phyloP scores from a whole-genome alignment of 2,888 invertebrate genomes.

The Dascillus cervinus region DNA sequence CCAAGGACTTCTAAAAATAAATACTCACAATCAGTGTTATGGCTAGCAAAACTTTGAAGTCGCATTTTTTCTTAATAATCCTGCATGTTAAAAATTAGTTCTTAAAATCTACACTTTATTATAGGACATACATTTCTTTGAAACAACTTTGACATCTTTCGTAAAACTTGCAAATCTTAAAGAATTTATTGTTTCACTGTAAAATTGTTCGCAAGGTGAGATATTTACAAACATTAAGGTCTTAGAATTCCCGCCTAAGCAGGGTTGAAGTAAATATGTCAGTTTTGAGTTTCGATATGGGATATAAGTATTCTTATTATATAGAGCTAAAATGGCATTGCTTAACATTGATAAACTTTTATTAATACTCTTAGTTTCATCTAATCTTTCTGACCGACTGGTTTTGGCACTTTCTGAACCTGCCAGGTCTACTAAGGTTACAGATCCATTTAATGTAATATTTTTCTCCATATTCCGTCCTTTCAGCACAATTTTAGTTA shows the following conservation, averaged over 20 bases:
- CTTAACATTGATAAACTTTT: constrained; percentile 72
- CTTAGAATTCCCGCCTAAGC: constrained; percentile 86
- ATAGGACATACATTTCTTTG: constrained; percentile 42
- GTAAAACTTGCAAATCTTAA: constrained; percentile 83
- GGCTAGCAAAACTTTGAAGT: too few relatives aligned
- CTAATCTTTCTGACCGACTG: constrained; percentile 48
- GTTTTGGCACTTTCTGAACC: constrained; percentile 73
- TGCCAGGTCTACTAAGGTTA: constrained; percentile 81
- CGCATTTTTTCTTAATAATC: too few relatives aligned
- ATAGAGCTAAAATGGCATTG: constrained; percentile 73
- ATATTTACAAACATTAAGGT: constrained; percentile 91
- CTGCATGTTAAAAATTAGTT: too few relatives aligned
- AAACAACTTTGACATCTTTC: constrained; percentile 71
- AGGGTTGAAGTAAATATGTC: constrained; percentile 81
- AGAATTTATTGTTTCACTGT: constrained; percentile 79
- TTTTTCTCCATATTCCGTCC: constrained; percentile 56
- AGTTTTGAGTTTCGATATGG: constrained; percentile 87
- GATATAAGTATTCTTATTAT: constrained; percentile 76
- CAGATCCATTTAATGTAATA: constrained; percentile 57
- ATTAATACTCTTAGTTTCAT: constrained; percentile 81
- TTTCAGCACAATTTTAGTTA: constrained; percentile 55
- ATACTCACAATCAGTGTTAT: too few relatives aligned
- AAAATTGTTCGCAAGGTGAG: constrained; percentile 77
- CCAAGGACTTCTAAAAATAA: too few relatives aligned
- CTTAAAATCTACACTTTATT: too few relatives aligned